phyloP scores from a whole-genome alignment of 2,888 invertebrate species.

The Ceriagrion tenellum region DNA sequence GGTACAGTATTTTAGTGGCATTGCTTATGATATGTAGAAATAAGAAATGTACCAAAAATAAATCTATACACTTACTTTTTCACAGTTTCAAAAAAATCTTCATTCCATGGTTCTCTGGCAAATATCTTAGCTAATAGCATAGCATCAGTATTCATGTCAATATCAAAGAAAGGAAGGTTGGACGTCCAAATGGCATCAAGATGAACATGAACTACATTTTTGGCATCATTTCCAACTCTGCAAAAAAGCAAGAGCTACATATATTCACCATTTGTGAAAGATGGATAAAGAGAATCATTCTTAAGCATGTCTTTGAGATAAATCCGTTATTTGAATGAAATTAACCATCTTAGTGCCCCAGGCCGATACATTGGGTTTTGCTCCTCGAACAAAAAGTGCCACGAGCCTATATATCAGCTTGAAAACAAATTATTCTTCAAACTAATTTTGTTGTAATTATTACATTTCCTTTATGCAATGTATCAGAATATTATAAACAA shows the following conservation, averaged over 20 bases:
- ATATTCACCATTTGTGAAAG: not conserved
- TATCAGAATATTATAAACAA: too few species aligned
- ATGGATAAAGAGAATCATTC: not conserved
- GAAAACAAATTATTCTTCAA: too few species aligned
- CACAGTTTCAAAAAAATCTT: conserved; percentile 83
- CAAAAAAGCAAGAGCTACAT: not conserved
- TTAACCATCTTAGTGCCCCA: too few species aligned
- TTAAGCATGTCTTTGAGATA: not conserved
- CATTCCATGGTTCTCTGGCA: conserved; percentile 85
- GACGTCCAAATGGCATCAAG: conserved; percentile 83
- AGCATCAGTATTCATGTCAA: conserved; percentile 83
- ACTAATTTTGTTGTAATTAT: too few species aligned
- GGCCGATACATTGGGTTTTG: too few species aligned
- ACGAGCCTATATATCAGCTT: too few species aligned
- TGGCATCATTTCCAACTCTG: conserved; percentile 54
- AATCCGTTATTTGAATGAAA: not conserved
- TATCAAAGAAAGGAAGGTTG: conserved; percentile 83
- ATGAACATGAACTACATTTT: conserved; percentile 78
- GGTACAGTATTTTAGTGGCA: conserved; percentile 11
- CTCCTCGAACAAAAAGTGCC: too few species aligned
- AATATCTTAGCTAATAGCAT: conserved; percentile 82
- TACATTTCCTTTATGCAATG: too few species aligned
- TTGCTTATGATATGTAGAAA: not conserved
- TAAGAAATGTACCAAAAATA: not conserved
- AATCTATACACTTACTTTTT: conserved; percentile 79